Base-by-base conservation (phyloP, 1,140 invertebrate genomes). In the Zaprionus ornatus region DNA sequence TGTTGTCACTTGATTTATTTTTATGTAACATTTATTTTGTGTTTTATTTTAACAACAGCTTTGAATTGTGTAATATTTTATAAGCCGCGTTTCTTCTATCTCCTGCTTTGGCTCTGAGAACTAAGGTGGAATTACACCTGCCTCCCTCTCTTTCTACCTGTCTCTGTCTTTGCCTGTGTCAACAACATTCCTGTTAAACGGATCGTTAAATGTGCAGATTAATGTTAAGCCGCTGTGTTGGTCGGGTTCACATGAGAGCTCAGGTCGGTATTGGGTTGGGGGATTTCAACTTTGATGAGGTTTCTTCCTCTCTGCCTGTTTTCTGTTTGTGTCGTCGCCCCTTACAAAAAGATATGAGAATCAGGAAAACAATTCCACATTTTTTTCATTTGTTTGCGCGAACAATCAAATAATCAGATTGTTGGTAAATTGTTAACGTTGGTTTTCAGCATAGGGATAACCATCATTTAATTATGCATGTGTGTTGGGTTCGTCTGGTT, bases 161-260 rank as follows among this genome's bases (percentile, higher is more conserved):
- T 32, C 29, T 10, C 29, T 10, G 29, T 32, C 29, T 32, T 9
- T 63, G 67, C 9, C 63, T 64, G 35, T 48, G 56, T 45, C 71
- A 68, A 50, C 37, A 62, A 74, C 77, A 77, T 73, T 71, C 67
- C 70, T 73, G 71, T 70, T 70, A 70, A 86, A 57, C 71, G 79
- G 72, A 82, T 82, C 79, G 71, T 82, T 82, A 79, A 85, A 75
- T 56, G 52, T 60, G 37, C 27, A 65, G 78, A 71, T 85, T 74
- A 83, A 77, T 56, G 75, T 65, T 67, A 72, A 76, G 56, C 54
- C 66, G 59, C 73, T 64, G 67, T 64, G 42, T 59, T 45, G n/a
- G 25, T 61, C 50, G 59, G n/a, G 48, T 35, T 17, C 37, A 40
- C 37, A 17, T 45, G 21, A 23, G 32, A 48, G 62, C 32, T 17